phyloP scores from a whole-genome alignment of 2,888 invertebrate species.

The Thymelicus sylvestris region DNA sequence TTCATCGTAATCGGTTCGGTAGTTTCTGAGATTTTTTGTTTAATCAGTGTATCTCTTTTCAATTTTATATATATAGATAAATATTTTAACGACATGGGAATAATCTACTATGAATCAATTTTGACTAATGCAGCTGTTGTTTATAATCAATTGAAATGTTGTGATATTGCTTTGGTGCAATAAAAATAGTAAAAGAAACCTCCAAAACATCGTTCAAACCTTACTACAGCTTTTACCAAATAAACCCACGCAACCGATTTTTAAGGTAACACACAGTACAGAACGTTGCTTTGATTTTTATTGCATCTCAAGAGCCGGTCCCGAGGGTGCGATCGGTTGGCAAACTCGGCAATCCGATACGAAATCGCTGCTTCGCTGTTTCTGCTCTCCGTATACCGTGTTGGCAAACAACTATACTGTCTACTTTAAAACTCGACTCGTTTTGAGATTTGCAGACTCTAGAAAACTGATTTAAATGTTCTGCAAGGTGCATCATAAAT shows the following conservation, averaged over 20 bases:
- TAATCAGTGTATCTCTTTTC: no score
- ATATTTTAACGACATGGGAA: no score
- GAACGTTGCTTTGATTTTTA: slow-evolving; percentile 57
- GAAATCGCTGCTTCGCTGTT: slow-evolving; percentile 49
- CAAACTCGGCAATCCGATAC: slow-evolving; percentile 66
- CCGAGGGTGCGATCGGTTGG: slow-evolving; percentile 77
- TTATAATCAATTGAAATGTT: no score
- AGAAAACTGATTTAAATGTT: no score
- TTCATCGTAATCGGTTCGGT: no score
- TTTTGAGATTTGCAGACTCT: neutral
- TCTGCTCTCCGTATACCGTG: slow-evolving; percentile 43
- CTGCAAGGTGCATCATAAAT: no score
- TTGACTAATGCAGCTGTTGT: no score
- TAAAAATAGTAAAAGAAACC: neutral
- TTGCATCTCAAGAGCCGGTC: slow-evolving; percentile 69
- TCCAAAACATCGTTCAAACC: neutral
- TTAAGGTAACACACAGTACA: slow-evolving; percentile 7
- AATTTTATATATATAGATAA: no score
- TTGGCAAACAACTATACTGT: slow-evolving; percentile 22
- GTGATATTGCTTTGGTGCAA: no score
- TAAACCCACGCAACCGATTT: neutral
- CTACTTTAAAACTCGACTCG: neutral
- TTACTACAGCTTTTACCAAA: neutral
- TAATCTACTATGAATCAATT: no score
- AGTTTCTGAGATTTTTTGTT: no score